Percentiles rank a stretch among this genome's conserved stretches.
Conservation (phyloP, 92 coral and sea anemone genomes). For the Zoanthus sansibaricus region DNA sequence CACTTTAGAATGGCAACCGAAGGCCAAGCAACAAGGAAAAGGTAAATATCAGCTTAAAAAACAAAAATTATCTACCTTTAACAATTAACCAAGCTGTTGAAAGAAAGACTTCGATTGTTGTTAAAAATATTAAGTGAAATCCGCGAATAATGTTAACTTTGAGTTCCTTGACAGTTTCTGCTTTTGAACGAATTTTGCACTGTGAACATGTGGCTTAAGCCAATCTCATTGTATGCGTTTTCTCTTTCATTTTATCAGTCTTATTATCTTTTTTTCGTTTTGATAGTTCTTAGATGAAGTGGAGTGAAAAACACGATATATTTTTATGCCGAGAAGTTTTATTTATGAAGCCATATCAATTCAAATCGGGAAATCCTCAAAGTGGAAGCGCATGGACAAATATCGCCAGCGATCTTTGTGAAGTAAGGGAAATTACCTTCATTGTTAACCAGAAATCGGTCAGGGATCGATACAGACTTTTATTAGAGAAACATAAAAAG, state of each 20-base stretch:
- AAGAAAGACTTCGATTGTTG: slow-evolving; percentile 55
- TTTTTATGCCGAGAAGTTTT: slow-evolving; percentile 63
- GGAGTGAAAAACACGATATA: slow-evolving; percentile 63
- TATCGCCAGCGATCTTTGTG: slow-evolving; percentile 61
- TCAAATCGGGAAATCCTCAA: slow-evolving; percentile 50
- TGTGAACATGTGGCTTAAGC: slow-evolving; percentile 47
- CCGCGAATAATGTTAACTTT: slow-evolving; percentile 56
- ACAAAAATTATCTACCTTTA: slow-evolving; percentile 18
- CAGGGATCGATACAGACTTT: slow-evolving; percentile 60
- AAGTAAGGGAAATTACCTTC: slow-evolving; percentile 51
- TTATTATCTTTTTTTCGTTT: slow-evolving; percentile 46
- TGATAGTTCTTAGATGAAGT: slow-evolving; percentile 60
- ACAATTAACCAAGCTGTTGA: slow-evolving; percentile 26
- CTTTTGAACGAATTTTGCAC: slow-evolving; percentile 39
- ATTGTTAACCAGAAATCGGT: slow-evolving; percentile 63
- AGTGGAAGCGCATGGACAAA: slow-evolving; percentile 67
- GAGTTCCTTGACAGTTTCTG: slow-evolving; percentile 60
- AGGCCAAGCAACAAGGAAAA: slow-evolving; percentile 21
- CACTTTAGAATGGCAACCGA: slow-evolving; percentile 24
- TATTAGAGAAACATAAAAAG: slow-evolving; percentile 43
- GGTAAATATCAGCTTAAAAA: slow-evolving; percentile 26
- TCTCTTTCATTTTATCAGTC: slow-evolving; percentile 6
- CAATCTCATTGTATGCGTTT: slow-evolving; percentile 18
- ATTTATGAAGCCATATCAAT: slow-evolving; percentile 66
- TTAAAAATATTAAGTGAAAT: slow-evolving; percentile 48